Conservation (phyloP, 2,888 invertebrate genomes). For the Belgica antarctica region DNA sequence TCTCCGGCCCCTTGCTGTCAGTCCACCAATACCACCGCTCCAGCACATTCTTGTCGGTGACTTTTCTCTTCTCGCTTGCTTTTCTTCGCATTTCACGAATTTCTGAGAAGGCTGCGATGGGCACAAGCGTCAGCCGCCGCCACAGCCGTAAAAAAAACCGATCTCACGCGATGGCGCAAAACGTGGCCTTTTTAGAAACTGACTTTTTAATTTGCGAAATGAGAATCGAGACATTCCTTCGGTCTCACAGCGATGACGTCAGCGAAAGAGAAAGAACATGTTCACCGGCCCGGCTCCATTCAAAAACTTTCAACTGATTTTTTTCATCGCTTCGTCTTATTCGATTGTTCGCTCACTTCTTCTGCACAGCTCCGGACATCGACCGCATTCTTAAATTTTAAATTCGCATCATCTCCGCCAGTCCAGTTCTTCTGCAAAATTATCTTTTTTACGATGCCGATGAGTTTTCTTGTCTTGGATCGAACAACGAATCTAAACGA, state of each 20-base stretch:
- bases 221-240: constrained; percentile 3
- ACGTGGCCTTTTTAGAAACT: constrained; percentile 7
- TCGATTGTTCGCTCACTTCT: background rate
- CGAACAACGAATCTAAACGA: background rate
- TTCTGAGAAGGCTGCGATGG: constrained; percentile 8
- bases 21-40: too few relatives aligned
- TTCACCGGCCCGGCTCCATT: constrained; percentile 10
- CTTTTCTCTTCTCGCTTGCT: background rate
- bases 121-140: background rate
- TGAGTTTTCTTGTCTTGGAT: background rate
- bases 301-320: constrained; percentile 29
- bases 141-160: too few relatives aligned
- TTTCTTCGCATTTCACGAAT: background rate
- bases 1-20: constrained; percentile 11
- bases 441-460: background rate
- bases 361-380: constrained; percentile 10
- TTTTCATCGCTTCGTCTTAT: background rate
- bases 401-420: constrained; percentile 8
- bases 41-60: constrained; percentile 10
- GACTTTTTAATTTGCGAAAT: background rate
- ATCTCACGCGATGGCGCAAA: constrained; percentile 9
- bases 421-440: background rate
- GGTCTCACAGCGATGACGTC: constrained; percentile 15
- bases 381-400: constrained; percentile 19
- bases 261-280: background rate